A percentile compares a stretch with the other conserved stretches of the same genome.
Evolutionary conservation across 2,113 vertebrate species (phyloP).

Genomic region (Alethe diademata): DNA sequence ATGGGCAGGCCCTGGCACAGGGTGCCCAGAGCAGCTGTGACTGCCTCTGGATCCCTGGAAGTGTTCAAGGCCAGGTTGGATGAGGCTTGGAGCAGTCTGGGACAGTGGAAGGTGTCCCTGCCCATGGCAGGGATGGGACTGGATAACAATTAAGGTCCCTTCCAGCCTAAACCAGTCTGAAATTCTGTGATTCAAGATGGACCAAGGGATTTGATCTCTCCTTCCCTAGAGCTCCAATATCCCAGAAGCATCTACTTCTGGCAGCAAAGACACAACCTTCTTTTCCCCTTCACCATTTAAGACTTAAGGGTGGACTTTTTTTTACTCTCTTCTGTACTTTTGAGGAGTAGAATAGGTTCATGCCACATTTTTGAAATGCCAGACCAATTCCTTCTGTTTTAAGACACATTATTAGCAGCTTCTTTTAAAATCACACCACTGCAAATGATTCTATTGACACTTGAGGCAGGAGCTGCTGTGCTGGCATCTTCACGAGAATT

Average conservation of each 20-base stretch:
- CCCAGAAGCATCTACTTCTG: background rate
- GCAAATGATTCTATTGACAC: background rate
- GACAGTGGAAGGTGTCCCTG: background rate
- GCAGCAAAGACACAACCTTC: background rate
- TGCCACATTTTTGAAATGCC: background rate
- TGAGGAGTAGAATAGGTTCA: background rate
- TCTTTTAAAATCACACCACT: background rate
- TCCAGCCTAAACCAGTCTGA: background rate
- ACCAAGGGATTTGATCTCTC: background rate
- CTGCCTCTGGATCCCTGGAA: background rate
- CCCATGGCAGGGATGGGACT: background rate
- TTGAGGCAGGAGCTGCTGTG: background rate
- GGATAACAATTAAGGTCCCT: background rate
- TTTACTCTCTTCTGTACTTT: background rate
- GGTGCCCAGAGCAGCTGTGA: background rate
- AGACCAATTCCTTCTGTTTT: background rate
- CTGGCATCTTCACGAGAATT: background rate
- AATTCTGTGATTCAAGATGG: background rate
- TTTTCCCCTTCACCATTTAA: background rate
- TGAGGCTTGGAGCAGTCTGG: background rate
- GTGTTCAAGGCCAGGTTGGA: background rate
- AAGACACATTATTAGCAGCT: background rate
- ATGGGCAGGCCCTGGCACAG: background rate
- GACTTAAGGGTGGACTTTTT: background rate
- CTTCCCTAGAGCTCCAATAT: background rate